Base-by-base conservation (phyloP, 2,113 vertebrate species). In the Neogobius melanostomus region DNA sequence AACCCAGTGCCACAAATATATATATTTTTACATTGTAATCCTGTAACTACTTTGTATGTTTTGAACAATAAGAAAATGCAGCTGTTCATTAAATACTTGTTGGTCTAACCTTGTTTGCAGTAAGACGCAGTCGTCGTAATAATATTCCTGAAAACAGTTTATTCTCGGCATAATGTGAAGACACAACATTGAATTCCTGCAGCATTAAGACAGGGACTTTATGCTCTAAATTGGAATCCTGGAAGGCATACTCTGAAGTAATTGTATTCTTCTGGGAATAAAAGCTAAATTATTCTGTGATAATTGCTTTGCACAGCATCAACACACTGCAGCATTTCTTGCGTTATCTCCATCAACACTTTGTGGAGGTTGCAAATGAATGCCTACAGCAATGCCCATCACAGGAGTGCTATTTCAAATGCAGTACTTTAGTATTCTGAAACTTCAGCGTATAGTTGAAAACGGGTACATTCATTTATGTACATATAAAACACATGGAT, bases 251-350 rank as follows among this genome's bases (percentile, higher is more conserved):
- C 76, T 75, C 62, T 69, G 43, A 36, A 56, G 69, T 86, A 91
- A 85, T 89, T 85, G 79, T 57, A 64, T 70, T 83, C 76, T 82
- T 79, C 66, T 71, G 62, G 79, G 76, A 87, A 74, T 75, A 21
- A 62, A 77, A 16, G 82, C 90, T 69, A 71, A 80, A 82, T 82
- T 81, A 67, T 67, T 76, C 71, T 69, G 17, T 79, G 61, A 84
- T 87, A 83, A 83, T 85, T 81, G 77, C 74, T 77, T 71, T 78
- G 50, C 66, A 62, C 67, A 71, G 68, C 49, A 43, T 81, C 71
- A 76, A 48, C 17, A 54, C 11, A 15, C 52, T 69, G 52, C 47
- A 14, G 43, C 68, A 9, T 68, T 11, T 66, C 60, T 7, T 5
- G 10, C 63, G 68, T 48, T 64, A 51, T 65, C 68, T 56, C 64